These are phyloP conservation scores for Orthonyx spaldingii DNA, from an alignment of 2,113 vertebrate genomes.

Conservation along the genomic window DNA sequence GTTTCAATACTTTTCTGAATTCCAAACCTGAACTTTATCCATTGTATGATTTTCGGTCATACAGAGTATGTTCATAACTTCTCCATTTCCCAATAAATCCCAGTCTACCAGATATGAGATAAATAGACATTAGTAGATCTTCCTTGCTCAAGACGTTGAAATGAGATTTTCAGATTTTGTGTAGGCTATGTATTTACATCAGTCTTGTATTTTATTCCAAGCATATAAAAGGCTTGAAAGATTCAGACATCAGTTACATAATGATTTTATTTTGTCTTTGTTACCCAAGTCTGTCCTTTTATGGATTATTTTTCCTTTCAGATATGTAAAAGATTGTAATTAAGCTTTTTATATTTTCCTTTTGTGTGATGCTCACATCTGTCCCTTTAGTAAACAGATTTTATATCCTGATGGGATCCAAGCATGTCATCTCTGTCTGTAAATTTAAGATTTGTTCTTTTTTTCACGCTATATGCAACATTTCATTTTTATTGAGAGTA, in stretches of 20 bases:
- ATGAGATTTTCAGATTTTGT: neutral
- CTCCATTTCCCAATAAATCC: neutral
- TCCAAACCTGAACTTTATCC: neutral
- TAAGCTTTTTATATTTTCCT: neutral
- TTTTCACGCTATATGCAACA: neutral
- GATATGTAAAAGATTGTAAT: neutral
- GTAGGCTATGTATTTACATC: neutral
- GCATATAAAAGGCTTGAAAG: neutral
- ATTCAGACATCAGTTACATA: neutral
- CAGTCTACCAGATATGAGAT: neutral
- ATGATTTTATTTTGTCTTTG: neutral
- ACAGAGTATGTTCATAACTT: neutral
- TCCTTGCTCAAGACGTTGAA: neutral
- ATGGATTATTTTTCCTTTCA: neutral
- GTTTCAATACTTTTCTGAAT: neutral
- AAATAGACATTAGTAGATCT: neutral
- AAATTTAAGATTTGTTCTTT: neutral
- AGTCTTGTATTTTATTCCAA: neutral
- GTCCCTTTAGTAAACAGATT: neutral
- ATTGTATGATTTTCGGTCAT: neutral
- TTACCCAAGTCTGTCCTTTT: neutral
- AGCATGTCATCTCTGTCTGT: neutral
- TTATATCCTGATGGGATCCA: neutral
- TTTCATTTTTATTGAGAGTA: neutral
- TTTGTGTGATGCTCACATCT: neutral